Evolutionary conservation across 2,888 invertebrate species (phyloP).

Genomic region (Ectemnius cavifrons): DNA sequence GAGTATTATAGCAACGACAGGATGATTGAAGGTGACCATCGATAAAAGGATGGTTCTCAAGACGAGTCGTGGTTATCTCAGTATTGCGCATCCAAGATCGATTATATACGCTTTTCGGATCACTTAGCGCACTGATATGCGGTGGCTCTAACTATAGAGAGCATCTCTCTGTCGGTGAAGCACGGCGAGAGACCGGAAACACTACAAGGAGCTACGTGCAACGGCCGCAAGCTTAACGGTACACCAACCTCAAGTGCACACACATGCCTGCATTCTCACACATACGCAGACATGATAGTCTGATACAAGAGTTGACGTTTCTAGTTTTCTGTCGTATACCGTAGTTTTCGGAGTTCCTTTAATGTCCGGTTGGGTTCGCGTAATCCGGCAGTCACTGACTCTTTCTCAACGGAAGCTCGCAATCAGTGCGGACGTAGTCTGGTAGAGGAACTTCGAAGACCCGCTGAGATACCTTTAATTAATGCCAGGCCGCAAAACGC

Average conservation of each 20-base stretch:
- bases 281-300: not conserved
- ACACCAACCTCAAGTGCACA: conserved; percentile 25
- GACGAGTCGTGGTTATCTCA: too few relatives aligned
- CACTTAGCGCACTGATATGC: conserved; percentile 38
- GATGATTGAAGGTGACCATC: not conserved
- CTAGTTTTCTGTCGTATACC: conserved; percentile 26
- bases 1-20: conserved; percentile 3
- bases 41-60: not conserved
- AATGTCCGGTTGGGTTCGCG: conserved; percentile 30
- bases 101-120: conserved; percentile 39
- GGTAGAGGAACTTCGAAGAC: conserved; percentile 11
- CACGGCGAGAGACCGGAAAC: conserved; percentile 67
- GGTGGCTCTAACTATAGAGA: conserved; percentile 20
- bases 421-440: not conserved
- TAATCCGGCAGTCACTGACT: conserved; percentile 42
- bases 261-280: too few relatives aligned
- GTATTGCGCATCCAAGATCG: conserved; percentile 26
- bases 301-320: conserved; percentile 45
- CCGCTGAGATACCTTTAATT: conserved; percentile 10
- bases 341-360: conserved; percentile 32
- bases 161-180: conserved; percentile 40
- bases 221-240: conserved; percentile 67
- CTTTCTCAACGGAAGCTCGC: conserved; percentile 16
- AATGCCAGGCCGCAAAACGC: not conserved
- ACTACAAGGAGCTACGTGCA: conserved; percentile 46